A percentile compares a stretch with the other conserved stretches of the same genome.
Conservation (phyloP, 92 coral and sea anemone genomes). For the Zoanthus sansibaricus region DNA sequence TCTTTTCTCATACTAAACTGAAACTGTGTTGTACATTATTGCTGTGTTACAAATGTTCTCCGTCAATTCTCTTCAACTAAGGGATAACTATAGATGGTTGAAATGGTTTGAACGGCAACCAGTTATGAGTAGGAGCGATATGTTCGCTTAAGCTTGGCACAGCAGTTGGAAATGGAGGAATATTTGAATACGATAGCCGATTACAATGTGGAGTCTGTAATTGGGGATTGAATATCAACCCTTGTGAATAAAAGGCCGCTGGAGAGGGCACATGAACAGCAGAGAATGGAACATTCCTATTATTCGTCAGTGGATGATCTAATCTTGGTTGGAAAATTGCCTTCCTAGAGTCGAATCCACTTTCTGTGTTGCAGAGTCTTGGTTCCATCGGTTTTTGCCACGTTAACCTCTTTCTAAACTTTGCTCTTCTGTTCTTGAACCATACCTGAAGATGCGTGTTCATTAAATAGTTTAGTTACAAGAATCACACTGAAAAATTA, state of each 20-base stretch:
- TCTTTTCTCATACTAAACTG: neutral
- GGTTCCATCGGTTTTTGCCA: constrained; percentile 37
- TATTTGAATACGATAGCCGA: constrained; percentile 17
- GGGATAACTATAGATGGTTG: constrained; percentile 1
- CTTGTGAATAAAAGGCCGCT: neutral
- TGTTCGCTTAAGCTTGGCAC: neutral
- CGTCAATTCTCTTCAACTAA: neutral
- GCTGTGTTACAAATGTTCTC: neutral
- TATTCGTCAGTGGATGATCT: neutral
- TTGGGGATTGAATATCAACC: neutral
- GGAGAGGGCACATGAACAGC: constrained; percentile 2
- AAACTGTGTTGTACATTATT: neutral
- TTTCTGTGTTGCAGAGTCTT: neutral
- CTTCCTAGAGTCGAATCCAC: constrained; percentile 12
- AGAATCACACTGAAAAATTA: neutral
- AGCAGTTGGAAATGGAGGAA: neutral
- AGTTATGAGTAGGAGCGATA: neutral
- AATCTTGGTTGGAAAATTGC: neutral
- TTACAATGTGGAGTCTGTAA: constrained; percentile 14
- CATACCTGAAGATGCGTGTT: constrained; percentile 12
- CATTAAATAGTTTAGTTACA: neutral
- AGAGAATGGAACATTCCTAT: neutral
- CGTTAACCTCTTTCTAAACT: constrained; percentile 32
- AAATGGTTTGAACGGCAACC: constrained; percentile 9
- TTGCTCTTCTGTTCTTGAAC: constrained; percentile 46